Percentiles rank a stretch among this genome's conserved stretches.
Conservation (phyloP, 2,888 invertebrate species). For the Eupithecia subfuscata region DNA sequence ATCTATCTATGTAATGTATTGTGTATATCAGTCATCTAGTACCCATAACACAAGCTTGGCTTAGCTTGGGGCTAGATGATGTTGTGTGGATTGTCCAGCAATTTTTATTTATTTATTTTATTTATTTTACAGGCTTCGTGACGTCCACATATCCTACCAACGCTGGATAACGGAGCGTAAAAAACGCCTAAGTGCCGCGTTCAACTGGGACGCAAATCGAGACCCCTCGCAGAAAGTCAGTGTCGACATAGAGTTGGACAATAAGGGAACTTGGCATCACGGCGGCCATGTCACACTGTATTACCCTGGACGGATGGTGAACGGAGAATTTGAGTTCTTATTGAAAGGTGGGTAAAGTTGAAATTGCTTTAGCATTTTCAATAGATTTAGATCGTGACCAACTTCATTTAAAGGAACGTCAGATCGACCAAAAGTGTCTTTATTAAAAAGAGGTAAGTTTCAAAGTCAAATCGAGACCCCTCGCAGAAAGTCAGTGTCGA, state of each 20-base stretch:
- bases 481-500: constrained; percentile 87
- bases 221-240: constrained; percentile 90
- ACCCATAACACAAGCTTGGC: too few relatives aligned
- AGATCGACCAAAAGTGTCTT: too few relatives aligned
- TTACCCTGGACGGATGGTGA: constrained; percentile 90
- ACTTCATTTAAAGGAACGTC: too few relatives aligned
- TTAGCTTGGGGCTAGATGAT: too few relatives aligned
- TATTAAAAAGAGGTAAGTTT: too few relatives aligned
- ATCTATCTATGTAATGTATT: too few relatives aligned
- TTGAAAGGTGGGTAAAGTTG: constrained; percentile 70
- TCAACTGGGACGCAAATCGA: constrained; percentile 94
- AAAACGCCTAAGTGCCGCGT: constrained; percentile 87
- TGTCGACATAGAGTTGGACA: constrained; percentile 85
- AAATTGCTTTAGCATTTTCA: background rate
- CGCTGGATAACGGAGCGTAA: constrained; percentile 84
- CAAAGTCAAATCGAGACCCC: constrained; percentile 93
- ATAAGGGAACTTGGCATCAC: constrained; percentile 85
- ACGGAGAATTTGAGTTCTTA: constrained; percentile 86
- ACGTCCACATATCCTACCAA: constrained; percentile 88
- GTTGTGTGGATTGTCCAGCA: too few relatives aligned
- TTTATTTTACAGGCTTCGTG: constrained; percentile 86
- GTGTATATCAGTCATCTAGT: too few relatives aligned
- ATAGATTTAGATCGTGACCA: too few relatives aligned
- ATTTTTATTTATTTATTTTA: too few relatives aligned
- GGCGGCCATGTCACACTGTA: constrained; percentile 86